These are phyloP conservation scores for Ophthalmolycus amberensis DNA, from an alignment of 2,113 vertebrate genomes.

Conservation along the genomic window DNA sequence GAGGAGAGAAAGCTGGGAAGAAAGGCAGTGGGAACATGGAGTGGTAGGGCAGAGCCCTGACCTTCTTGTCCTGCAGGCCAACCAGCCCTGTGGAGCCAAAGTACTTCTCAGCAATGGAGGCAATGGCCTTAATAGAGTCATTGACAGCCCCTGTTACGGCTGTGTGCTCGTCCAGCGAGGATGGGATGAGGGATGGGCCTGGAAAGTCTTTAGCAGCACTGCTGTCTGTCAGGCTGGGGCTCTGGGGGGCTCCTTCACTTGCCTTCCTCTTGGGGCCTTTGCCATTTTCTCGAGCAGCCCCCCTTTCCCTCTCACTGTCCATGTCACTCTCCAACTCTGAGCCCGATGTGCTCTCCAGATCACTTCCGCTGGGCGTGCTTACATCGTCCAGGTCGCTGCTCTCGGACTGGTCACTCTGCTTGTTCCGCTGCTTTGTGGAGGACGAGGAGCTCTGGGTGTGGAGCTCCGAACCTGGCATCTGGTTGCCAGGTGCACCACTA, in stretches of 20 bases:
- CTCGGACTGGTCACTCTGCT: conserved; percentile 98
- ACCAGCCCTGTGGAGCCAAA: conserved; percentile 98
- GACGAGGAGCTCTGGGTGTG: conserved; percentile 86
- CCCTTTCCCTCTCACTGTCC: conserved; percentile 98
- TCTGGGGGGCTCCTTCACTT: conserved; percentile 86
- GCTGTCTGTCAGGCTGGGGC: conserved; percentile 87
- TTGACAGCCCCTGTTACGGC: conserved; percentile 98
- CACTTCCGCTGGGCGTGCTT: conserved; percentile 98
- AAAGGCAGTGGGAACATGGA: conserved; percentile 98
- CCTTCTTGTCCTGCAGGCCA: conserved; percentile 97
- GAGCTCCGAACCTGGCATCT: conserved; percentile 83
- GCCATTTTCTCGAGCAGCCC: conserved; percentile 93
- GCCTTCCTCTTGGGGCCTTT: conserved; percentile 95
- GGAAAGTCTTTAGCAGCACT: conserved; percentile 90
- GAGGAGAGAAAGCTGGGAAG: conserved; percentile 98
- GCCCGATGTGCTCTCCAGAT: conserved; percentile 97
- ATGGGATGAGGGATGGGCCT: conserved; percentile 90
- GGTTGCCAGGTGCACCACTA: conserved; percentile 81
- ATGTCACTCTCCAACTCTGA: conserved; percentile 98
- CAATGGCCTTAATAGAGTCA: conserved; percentile 99
- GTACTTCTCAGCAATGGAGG: conserved; percentile 99
- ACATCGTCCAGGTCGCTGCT: conserved; percentile 99
- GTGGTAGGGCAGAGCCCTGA: conserved; percentile 94
- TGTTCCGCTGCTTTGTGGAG: conserved; percentile 84
- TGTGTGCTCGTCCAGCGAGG: conserved; percentile 95